These are phyloP conservation scores for Eurystomus glaucurus DNA, from an alignment of 2,797 vertebrate genomes.

Conservation along the genomic window DNA sequence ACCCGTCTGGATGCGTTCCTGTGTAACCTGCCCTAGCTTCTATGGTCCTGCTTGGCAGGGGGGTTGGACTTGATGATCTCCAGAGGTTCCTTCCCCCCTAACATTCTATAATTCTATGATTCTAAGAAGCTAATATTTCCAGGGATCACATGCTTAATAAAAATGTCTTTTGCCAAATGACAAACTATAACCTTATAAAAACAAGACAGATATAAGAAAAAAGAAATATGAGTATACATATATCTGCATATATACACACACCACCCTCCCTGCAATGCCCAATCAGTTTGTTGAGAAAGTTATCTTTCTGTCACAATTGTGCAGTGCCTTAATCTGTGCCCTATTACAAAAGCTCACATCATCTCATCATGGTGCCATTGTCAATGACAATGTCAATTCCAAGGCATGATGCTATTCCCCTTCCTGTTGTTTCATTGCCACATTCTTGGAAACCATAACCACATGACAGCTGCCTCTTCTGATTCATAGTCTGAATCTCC, in stretches of 20 bases:
- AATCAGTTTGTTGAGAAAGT: neutral
- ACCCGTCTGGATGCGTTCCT: too few relatives aligned
- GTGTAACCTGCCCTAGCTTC: too few relatives aligned
- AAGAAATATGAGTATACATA: neutral
- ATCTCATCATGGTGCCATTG: neutral
- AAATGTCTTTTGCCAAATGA: neutral
- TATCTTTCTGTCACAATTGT: neutral
- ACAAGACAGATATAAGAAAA: neutral
- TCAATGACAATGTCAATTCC: neutral
- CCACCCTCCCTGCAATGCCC: rapidly evolving
- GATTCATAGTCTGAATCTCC: neutral
- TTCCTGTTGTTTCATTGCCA: neutral
- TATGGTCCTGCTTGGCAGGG: too few relatives aligned
- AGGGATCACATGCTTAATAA: neutral
- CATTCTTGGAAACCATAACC: neutral
- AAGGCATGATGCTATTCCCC: neutral
- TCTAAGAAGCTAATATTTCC: neutral
- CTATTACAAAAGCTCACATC: neutral
- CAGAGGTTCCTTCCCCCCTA: too few relatives aligned
- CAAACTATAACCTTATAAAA: neutral
- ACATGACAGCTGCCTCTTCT: neutral
- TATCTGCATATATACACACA: neutral
- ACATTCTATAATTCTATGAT: too few relatives aligned
- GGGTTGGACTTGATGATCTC: too few relatives aligned
- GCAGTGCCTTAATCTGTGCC: neutral